These are phyloP conservation scores for Falco concolor DNA, from an alignment of 2,797 vertebrate genomes.

Conservation along the genomic window DNA sequence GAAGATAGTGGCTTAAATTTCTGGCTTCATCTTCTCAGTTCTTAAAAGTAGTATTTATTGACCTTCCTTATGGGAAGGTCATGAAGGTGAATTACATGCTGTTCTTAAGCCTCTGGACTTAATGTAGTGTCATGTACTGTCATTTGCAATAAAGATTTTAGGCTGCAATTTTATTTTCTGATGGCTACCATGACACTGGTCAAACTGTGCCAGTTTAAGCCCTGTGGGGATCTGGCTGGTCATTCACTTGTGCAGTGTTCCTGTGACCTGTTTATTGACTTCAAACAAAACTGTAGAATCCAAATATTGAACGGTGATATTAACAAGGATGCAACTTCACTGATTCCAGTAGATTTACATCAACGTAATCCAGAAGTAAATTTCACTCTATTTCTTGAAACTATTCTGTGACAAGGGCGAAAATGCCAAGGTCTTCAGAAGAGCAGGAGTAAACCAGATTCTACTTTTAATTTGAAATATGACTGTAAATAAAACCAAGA, in stretches of 20 bases:
- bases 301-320: background rate
- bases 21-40: background rate
- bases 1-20: background rate
- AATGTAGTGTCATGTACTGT: background rate
- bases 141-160: background rate
- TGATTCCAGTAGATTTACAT: background rate
- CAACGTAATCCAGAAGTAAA: background rate
- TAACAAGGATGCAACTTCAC: background rate
- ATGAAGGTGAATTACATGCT: background rate
- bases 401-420: background rate
- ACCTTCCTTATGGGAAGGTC: background rate
- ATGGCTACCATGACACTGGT: background rate
- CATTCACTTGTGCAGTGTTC: background rate
- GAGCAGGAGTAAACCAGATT: background rate
- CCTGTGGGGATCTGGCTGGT: background rate
- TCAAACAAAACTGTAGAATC: background rate
- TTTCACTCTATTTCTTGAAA: background rate
- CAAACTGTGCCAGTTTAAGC: background rate
- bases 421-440: background rate
- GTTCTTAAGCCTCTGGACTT: background rate
- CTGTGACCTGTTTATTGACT: background rate
- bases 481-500: conserved; percentile 39
- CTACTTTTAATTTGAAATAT: conserved; percentile 13
- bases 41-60: background rate
- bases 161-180: background rate